Conservation (phyloP, 2,888 invertebrate genomes). For the Archips xylosteana region DNA sequence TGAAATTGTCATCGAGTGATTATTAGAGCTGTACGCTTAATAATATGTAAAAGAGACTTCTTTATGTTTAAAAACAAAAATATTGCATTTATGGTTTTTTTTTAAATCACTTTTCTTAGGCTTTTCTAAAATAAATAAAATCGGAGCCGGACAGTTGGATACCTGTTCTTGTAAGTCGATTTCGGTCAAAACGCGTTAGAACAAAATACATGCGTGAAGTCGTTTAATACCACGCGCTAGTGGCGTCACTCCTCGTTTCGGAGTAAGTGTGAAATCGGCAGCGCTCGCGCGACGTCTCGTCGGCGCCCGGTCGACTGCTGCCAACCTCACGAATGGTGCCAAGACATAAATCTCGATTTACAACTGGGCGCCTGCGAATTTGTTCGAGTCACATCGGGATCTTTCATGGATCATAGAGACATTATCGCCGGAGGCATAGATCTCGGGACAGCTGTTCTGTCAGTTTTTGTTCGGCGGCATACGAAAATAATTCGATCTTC, state of each 20-base stretch:
- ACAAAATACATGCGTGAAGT: background rate
- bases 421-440: background rate
- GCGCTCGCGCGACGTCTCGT: background rate
- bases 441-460: slow-evolving; percentile 6
- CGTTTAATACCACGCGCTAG: background rate
- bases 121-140: no score
- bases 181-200: background rate
- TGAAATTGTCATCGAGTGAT: slow-evolving; percentile 34
- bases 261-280: slow-evolving; percentile 3
- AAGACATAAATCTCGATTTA: slow-evolving; percentile 17
- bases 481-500: slow-evolving; percentile 2
- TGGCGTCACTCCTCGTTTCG: slow-evolving; percentile 8
- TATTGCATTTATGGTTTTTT: no score
- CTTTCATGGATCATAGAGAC: slow-evolving; percentile 18
- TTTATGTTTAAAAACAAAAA: no score
- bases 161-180: no score
- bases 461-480: background rate
- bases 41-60: no score
- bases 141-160: no score
- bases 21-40: no score
- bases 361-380: slow-evolving; percentile 18
- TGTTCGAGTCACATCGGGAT: slow-evolving; percentile 5
- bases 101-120: no score
- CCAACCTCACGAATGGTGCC: slow-evolving; percentile 7
- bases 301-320: slow-evolving; percentile 8